Evolutionary conservation across 2,888 invertebrate genomes (phyloP), one percentile per base, ranked within the genome.

Genomic region (Eudemis profundana): DNA sequence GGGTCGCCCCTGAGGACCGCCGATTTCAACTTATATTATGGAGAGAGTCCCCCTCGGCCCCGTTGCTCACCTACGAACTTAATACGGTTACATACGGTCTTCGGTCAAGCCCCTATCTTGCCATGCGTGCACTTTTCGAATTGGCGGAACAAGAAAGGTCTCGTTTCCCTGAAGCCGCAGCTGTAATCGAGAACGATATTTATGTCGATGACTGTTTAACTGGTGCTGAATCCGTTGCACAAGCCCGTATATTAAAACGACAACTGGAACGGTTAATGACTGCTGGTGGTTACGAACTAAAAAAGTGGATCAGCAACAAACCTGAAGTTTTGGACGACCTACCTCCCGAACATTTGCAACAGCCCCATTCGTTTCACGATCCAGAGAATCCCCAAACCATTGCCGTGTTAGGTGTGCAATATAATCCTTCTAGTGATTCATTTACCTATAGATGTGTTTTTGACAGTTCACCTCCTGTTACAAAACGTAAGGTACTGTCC

Each of bases 191-290:
- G 7, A 27, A 7, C 3, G 42, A 42, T 14, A 8, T 56, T 19
- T 56, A 56, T 23, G 42, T 44, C 1, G 56, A 56, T 42, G 56
- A 56, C 21, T 42, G 42, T n/a, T 27, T 56, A 12, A 42, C 42
- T 21, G 56, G 53, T 2, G 56, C 42, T 4, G 21, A 38, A 7
- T 56, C 44, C 4, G n/a, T 56, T 0, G 23, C 8, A n/a, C 5
- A 42, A 14, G 56, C 56, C 12, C 14, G 42, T 5, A 8, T 15
- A 4, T 15, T 42, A 7, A 42, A 8, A 15, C 1, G 8, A 2
- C 15, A 42, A 8, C 15, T 42, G 15, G 15, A 15, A 15, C 15
- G 3, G 2, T 15, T 42, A 4, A 15, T 42, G 15, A 7, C 15
- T 15, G 14, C 17, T 15, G 42, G 42, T 5, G 42, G 42, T 42